Evolutionary conservation across 2,113 vertebrate species (phyloP).

Genomic region (Nesoenas mayeri): DNA sequence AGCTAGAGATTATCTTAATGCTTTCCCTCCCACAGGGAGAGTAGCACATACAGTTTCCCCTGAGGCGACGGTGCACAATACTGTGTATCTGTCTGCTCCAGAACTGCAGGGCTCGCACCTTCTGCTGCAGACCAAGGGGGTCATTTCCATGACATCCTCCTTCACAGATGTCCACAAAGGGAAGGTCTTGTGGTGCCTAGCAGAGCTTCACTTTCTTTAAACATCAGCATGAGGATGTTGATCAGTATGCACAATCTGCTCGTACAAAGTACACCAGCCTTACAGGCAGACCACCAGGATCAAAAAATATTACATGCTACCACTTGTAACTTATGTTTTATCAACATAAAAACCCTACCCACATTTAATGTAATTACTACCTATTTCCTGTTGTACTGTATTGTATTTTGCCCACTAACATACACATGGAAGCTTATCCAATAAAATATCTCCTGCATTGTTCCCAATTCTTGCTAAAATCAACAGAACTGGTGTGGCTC

Average conservation of each 20-base stretch:
- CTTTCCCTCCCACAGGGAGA: conserved; percentile 25
- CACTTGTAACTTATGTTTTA: not conserved
- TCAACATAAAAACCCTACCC: not conserved
- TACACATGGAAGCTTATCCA: not conserved
- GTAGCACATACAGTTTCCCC: not conserved
- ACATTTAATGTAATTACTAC: not conserved
- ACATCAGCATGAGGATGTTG: not conserved
- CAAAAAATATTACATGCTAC: not conserved
- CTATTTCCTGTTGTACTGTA: not conserved
- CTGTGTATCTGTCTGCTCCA: conserved; percentile 6
- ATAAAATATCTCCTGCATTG: not conserved
- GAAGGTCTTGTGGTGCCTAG: not conserved
- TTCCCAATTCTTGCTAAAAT: not conserved
- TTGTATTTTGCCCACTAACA: not conserved
- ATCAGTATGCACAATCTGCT: not conserved
- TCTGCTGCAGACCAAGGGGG: not conserved
- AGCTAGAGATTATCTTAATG: conserved; percentile 51
- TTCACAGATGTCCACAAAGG: not conserved
- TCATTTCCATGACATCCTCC: conserved; percentile 18
- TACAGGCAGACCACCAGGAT: not conserved
- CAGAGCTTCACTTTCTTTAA: not conserved
- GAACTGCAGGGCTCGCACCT: conserved; percentile 1
- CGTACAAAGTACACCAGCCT: not conserved
- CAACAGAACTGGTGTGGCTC: not conserved
- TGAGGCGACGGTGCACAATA: not conserved